Evolutionary conservation across 2,113 vertebrate species (phyloP), one percentile per base, ranked within the genome.

Genomic region (Oostethus manadensis): DNA sequence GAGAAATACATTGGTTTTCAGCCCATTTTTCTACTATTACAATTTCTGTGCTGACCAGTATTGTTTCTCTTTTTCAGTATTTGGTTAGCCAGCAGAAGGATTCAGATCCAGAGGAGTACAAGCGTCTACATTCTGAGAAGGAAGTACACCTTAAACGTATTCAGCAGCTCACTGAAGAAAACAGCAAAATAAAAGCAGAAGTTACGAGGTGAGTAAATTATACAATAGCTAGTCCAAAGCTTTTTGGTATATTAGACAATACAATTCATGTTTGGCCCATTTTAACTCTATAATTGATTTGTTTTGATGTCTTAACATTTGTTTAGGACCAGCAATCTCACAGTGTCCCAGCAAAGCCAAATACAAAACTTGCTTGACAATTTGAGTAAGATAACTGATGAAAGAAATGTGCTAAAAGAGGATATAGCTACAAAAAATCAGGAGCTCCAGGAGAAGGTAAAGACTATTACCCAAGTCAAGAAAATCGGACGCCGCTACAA

Each of bases 401-500:
- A 98, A 49, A 93, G 91, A 62, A 94, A 94, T 64, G 45, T 3
- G 2, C 78, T 95, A n/a, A 93, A 92, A 76, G 94, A 89, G 58
- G 93, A 96, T 0, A 8, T 94, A 15, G 92, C 94, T 20, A 72
- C 77, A 35, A 98, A 92, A 86, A 88, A 83, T 51, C 76, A 89
- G 42, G 95, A 98, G 38, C 89, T 97, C 60, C 93, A 90, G 76
- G 94, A 96, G 58, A 98, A 96, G 81, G 45, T 84, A 6, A 93
- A 90, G 88, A 98, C 93, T 10, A 96, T 98, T 80, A 94, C 89
- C 13, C 97, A 99, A 78, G 96, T 99, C 62, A 99, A 96, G 88
- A 99, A 97, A 87, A 95, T 99, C 2, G 97, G 94, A 4, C 92
- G 96, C 1, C 89, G 95, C 33, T 99, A 98, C 73, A 99, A 98